A percentile compares a stretch with the other conserved stretches of the same genome.
Evolutionary conservation across 2,797 vertebrate species (phyloP).

Genomic region (Chaunax sp.): DNA sequence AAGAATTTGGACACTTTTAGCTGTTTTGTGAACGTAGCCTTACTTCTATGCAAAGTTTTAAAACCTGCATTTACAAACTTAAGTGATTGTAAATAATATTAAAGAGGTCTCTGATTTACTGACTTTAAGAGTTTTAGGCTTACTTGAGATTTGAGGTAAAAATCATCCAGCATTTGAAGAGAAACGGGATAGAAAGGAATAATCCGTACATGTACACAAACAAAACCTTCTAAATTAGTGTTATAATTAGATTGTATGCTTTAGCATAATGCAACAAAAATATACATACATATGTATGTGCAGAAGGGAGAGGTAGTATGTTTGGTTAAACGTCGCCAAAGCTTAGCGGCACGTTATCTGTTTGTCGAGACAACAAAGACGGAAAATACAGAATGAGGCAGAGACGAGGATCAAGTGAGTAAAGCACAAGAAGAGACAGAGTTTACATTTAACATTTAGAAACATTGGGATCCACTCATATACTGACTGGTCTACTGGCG

Average conservation of each 20-base stretch:
- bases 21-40: slow-evolving; percentile 23
- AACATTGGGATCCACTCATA: slow-evolving; percentile 74
- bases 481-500: slow-evolving; percentile 60
- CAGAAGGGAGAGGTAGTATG: slow-evolving; percentile 84
- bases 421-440: slow-evolving; percentile 32
- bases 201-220: slow-evolving; percentile 61
- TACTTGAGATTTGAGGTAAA: slow-evolving; percentile 72
- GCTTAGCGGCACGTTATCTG: slow-evolving; percentile 53
- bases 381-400: slow-evolving; percentile 46
- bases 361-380: slow-evolving; percentile 43
- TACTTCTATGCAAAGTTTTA: slow-evolving; percentile 2
- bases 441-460: slow-evolving; percentile 43
- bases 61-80: slow-evolving; percentile 28
- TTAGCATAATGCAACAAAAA: slow-evolving; percentile 59
- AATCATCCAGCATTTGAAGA: slow-evolving; percentile 79
- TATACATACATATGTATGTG: slow-evolving; percentile 39
- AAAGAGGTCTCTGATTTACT: slow-evolving; percentile 28
- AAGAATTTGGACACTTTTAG: not conserved
- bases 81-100: slow-evolving; percentile 2
- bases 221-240: slow-evolving; percentile 61
- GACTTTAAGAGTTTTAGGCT: slow-evolving; percentile 58
- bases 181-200: slow-evolving; percentile 60
- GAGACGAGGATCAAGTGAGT: slow-evolving; percentile 51
- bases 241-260: slow-evolving; percentile 62
- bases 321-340: slow-evolving; percentile 77